Evolutionary conservation across 1,140 invertebrate species (phyloP), one percentile per base, ranked within the genome.

Genomic region (Vanessa tameamea): DNA sequence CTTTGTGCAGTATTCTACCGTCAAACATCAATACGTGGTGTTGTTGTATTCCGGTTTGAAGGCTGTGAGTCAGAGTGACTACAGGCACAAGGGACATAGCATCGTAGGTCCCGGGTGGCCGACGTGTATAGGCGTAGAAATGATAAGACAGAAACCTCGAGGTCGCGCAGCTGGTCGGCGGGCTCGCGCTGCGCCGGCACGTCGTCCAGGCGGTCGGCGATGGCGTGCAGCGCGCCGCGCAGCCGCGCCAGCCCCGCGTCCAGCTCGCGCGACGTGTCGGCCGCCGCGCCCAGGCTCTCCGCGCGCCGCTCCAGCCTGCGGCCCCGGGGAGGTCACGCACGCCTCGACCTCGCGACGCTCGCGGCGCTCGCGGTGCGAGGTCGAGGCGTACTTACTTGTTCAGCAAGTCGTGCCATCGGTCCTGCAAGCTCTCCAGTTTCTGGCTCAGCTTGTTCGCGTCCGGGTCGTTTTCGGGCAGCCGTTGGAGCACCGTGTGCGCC

Each of bases 261-360:
- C 85, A 99, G 98, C 87, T 98, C 97, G 71, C 97, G 95, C 72
- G 97, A 98, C 11, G 97, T 97, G 80, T 97, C 97, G 53, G 96
- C 97, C 9, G 97, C 97, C 16, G 97, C 97, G 61, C 97, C 97
- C 20, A 98, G 92, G 78, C 96, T 97, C 43, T 96, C 95, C 15
- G 97, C 97, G 23, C 97, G 94, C 75, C 97, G 96, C 80, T 98
- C 97, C 64, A 98, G 87, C 82, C 96, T 95, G 64, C 8, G 5
- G 26, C 26, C 26, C 26, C 26, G 3, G 26, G 26, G 0, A 1
- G 26, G 26, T 31, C 2, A 31, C 26, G 26, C 6, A 6, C 20
- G 26, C 26, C 26, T 31, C 26, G 26, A 20, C 26, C 1, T 0
- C 26, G 26, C 3, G 26, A 0, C 3, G 26, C 26, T 0, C 1